Evolutionary conservation across 2,797 vertebrate genomes (phyloP), one percentile per base, ranked within the genome.

Genomic region (Gallirallus australis): DNA sequence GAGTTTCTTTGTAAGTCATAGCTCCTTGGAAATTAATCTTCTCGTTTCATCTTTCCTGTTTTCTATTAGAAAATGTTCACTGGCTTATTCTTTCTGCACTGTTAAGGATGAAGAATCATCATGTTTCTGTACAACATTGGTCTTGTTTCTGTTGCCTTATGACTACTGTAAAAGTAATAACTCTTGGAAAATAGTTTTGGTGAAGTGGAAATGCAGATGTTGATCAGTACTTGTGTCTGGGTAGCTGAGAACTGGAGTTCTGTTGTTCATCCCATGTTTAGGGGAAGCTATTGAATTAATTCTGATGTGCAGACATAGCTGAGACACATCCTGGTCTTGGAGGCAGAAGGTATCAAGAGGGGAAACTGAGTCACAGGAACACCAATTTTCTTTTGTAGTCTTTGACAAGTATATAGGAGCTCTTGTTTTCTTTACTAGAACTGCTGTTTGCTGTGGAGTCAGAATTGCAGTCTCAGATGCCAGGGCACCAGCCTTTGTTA

Each of bases 161-260:
- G 68, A 50, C n/a, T 61, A 4, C 31, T 92, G 23, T 25, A 9
- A 19, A 33, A 73, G 25, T 50, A 50, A 8, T 25, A 8, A 50
- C 14, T 90, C 53, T 21, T 0, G 2, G 68, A 92, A 85, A 64
- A 70, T 30, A 80, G 17, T 77, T 86, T 52, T 8, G 27, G 30
- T 92, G 39, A 84, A 93, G 71, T 82, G 24, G 60, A 93, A 90
- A 64, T 64, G 45, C 68, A 93, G 78, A 53, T 84, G 70, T 81
- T 61, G 37, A 21, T 75, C 30, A 8, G 66, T 61, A n/a, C 86
- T 87, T 87, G 16, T 68, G 25, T 35, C 25, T 2, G 11, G 14
- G 45, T 87, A 39, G 53, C 42, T 82, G 64, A 92, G 89, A 89
- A 20, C 48, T 53, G 7, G 16, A 71, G 50, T 27, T 60, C 45